phyloP scores from a whole-genome alignment of 2,888 invertebrate genomes.

The Pardosa pseudoannulata region DNA sequence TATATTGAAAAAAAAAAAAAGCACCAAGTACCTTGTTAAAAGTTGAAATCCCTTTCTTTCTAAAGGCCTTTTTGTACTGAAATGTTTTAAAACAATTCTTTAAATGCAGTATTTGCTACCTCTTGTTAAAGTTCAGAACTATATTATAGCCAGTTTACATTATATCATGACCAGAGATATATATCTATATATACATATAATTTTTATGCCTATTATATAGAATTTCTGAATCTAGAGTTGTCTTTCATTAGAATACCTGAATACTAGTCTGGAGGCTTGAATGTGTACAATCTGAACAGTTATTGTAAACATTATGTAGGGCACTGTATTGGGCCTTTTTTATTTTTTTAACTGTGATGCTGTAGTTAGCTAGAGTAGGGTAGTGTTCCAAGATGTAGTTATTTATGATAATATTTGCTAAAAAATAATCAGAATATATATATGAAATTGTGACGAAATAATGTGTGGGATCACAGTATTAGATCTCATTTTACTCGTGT shows the following conservation, averaged over 20 bases:
- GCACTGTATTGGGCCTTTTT: constrained; percentile 56
- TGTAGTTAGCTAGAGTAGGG: constrained; percentile 71
- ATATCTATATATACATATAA: constrained; percentile 70
- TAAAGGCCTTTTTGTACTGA: constrained; percentile 67
- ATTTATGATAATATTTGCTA: constrained; percentile 30
- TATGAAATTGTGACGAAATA: constrained; percentile 20
- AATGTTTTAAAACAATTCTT: constrained; percentile 71
- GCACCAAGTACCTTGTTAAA: constrained; percentile 68
- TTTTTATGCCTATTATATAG: constrained; percentile 71
- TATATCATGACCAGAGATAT: constrained; percentile 69
- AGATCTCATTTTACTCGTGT: constrained; percentile 32
- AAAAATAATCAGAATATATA: constrained; percentile 11
- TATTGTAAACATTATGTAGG: constrained; percentile 49
- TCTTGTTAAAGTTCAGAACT: constrained; percentile 71
- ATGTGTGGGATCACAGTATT: constrained; percentile 30
- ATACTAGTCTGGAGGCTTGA: constrained; percentile 69
- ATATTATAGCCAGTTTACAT: constrained; percentile 73
- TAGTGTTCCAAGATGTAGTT: constrained; percentile 71
- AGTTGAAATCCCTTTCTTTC: constrained; percentile 39
- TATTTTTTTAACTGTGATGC: constrained; percentile 61
- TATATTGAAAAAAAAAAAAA: constrained; percentile 21
- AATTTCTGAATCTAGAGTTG: constrained; percentile 65
- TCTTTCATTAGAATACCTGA: constrained; percentile 71
- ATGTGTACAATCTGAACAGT: constrained; percentile 58
- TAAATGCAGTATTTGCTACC: constrained; percentile 72